Evolutionary conservation across 1,140 invertebrate genomes (phyloP).

Genomic region (Papilio aristodemus): DNA sequence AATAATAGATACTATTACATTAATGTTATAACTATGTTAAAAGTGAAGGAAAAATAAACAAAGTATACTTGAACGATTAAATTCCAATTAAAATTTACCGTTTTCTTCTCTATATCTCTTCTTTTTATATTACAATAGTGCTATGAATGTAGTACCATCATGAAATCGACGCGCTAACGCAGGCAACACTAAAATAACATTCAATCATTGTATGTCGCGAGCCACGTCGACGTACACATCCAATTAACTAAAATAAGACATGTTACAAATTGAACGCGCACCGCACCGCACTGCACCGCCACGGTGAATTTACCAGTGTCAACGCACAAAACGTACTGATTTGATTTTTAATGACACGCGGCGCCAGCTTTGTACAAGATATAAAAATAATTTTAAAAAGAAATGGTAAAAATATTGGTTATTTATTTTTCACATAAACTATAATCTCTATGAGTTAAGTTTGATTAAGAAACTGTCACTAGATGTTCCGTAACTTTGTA

Average conservation of each 20-base stretch:
- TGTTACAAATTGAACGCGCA: constrained; percentile 52
- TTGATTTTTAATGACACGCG: constrained; percentile 25
- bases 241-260: constrained; percentile 59
- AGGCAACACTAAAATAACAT: constrained; percentile 22
- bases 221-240: constrained; percentile 22
- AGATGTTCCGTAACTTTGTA: no score
- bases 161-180: background rate
- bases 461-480: no score
- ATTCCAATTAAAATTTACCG: no score
- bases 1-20: no score
- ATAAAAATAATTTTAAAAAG: constrained; percentile 24
- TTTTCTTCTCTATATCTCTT: no score
- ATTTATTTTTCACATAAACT: no score
- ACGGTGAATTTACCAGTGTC: constrained; percentile 48
- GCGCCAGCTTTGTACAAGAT: background rate
- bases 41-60: no score
- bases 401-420: no score
- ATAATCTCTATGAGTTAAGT: no score
- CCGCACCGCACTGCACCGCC: constrained; percentile 32
- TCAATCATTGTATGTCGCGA: constrained; percentile 26
- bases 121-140: background rate
- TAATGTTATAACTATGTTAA: no score
- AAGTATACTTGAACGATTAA: no score
- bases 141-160: background rate
- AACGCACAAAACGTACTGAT: constrained; percentile 9